Percentiles rank a stretch among this genome's conserved stretches.
Evolutionary conservation across 2,797 vertebrate species (phyloP).

Genomic region (Phyllotis vaccarum): DNA sequence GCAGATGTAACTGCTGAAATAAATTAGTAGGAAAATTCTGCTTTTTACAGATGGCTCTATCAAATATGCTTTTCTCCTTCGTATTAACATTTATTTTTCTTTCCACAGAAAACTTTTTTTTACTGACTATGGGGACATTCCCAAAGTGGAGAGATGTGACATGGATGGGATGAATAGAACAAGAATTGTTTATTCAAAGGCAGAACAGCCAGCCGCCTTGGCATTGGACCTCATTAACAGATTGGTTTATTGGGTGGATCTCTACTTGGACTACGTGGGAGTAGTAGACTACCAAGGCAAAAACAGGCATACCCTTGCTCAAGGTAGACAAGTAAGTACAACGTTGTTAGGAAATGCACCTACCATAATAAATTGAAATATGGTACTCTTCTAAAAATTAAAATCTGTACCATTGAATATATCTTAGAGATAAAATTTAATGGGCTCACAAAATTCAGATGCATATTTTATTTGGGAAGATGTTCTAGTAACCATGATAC

Average conservation of each 20-base stretch:
- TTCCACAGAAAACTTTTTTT: constrained; percentile 97
- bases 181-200: constrained; percentile 93
- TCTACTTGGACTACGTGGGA: constrained; percentile 95
- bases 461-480: background rate
- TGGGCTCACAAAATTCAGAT: background rate
- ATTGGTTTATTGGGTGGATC: constrained; percentile 97
- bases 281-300: constrained; percentile 97
- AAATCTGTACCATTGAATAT: background rate
- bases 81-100: constrained; percentile 85
- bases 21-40: constrained; percentile 66
- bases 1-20: constrained; percentile 73
- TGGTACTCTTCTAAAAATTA: background rate
- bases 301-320: constrained; percentile 93
- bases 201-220: constrained; percentile 95
- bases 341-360: constrained; percentile 61
- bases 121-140: constrained; percentile 95
- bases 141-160: constrained; percentile 97
- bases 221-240: constrained; percentile 95
- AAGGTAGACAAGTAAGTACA: constrained; percentile 94
- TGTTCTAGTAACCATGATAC: background rate
- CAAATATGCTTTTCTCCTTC: constrained; percentile 69
- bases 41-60: constrained; percentile 73
- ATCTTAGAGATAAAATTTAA: background rate
- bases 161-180: constrained; percentile 98
- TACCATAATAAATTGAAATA: background rate